Percentiles rank a stretch among this genome's conserved stretches.
Evolutionary conservation across 2,888 invertebrate species (phyloP).

Genomic region (Thera obeliscata): DNA sequence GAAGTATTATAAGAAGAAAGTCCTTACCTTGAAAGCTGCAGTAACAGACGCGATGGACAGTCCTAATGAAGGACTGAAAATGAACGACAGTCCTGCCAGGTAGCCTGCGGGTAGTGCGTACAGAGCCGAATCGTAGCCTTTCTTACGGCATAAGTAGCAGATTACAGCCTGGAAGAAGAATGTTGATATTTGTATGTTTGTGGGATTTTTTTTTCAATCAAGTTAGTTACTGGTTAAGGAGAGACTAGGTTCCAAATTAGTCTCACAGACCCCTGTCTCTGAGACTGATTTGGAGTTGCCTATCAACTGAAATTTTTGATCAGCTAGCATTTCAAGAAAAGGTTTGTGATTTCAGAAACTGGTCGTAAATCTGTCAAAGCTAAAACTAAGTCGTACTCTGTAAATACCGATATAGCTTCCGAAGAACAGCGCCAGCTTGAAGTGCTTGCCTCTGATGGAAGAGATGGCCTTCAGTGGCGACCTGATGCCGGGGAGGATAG

Average conservation of each 20-base stretch:
- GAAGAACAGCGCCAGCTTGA: constrained; percentile 75
- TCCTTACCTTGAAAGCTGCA: constrained; percentile 78
- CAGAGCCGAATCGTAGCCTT: constrained; percentile 68
- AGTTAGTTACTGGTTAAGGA: too few species aligned
- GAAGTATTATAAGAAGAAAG: neutral
- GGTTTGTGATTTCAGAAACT: too few species aligned
- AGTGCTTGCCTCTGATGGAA: constrained; percentile 65
- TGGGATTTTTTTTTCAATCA: too few species aligned
- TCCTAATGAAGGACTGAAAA: constrained; percentile 79
- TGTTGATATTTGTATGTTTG: too few species aligned
- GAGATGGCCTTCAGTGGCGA: constrained; percentile 68
- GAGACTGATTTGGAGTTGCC: too few species aligned
- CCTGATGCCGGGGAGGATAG: constrained; percentile 63
- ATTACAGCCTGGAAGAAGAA: constrained; percentile 67
- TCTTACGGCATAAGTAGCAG: constrained; percentile 74
- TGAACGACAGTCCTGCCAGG: constrained; percentile 79
- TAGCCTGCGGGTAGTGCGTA: constrained; percentile 83
- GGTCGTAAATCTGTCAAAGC: constrained; percentile 22
- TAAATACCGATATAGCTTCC: constrained; percentile 83
- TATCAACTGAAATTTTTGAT: too few species aligned
- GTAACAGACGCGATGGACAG: constrained; percentile 79
- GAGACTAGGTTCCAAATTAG: too few species aligned
- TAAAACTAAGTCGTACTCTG: constrained; percentile 73
- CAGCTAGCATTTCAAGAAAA: too few species aligned
- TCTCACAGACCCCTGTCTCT: too few species aligned